Evolutionary conservation across 1,140 invertebrate species (phyloP).

Genomic region (Mesaphorura yosii): DNA sequence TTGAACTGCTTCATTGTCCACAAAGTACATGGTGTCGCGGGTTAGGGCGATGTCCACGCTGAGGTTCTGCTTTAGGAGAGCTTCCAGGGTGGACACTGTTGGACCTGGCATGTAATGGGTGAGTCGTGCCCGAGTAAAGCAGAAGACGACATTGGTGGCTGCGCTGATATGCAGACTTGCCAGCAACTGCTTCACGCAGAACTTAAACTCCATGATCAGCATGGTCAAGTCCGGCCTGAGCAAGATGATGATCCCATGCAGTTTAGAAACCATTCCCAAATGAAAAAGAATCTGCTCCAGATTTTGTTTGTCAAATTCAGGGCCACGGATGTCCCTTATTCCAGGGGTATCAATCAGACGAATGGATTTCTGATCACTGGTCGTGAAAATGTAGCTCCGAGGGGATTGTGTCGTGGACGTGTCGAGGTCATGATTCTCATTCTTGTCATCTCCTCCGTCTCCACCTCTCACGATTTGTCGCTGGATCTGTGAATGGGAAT

Average conservation of each 20-base stretch:
- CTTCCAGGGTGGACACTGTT: neutral
- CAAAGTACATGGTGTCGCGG: slow-evolving; percentile 14
- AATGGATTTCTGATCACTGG: slow-evolving; percentile 10
- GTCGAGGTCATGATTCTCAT: neutral
- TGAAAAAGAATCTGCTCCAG: slow-evolving; percentile 27
- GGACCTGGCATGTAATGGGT: slow-evolving; percentile 22
- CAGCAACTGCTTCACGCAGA: slow-evolving; percentile 31
- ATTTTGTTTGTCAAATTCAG: slow-evolving; percentile 30
- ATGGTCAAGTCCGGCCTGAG: slow-evolving; percentile 27
- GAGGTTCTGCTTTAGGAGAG: neutral
- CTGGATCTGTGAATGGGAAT: slow-evolving; percentile 10
- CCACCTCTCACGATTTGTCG: slow-evolving; percentile 1
- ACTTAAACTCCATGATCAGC: slow-evolving; percentile 24
- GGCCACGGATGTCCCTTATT: slow-evolving; percentile 32
- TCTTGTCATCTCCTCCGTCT: slow-evolving; percentile 6
- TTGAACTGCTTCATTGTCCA: slow-evolving; percentile 24
- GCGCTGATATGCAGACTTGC: slow-evolving; percentile 27
- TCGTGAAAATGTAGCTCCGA: slow-evolving; percentile 4
- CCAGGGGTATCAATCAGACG: slow-evolving; percentile 33
- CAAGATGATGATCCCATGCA: slow-evolving; percentile 31
- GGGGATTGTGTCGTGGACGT: slow-evolving; percentile 5
- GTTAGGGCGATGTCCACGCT: slow-evolving; percentile 5
- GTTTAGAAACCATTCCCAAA: slow-evolving; percentile 12
- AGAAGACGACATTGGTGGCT: slow-evolving; percentile 30
- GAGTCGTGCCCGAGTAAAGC: slow-evolving; percentile 22